These are phyloP conservation scores for Pachyrhynchus sulphureomaculatus DNA, from an alignment of 1,140 invertebrate genomes.

Conservation along the genomic window DNA sequence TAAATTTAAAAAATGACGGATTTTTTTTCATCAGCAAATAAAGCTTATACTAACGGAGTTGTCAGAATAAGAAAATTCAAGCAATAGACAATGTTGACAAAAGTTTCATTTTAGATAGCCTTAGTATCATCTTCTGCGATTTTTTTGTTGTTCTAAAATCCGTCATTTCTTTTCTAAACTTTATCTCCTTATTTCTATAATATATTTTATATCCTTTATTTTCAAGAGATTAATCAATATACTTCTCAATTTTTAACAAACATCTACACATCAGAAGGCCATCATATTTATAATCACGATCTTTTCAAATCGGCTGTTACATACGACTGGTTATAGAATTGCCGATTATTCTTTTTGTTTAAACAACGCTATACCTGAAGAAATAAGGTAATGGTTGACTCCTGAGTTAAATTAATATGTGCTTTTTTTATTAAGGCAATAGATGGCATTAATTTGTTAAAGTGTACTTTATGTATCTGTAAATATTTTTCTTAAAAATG, in stretches of 20 bases:
- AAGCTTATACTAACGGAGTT: too few relatives aligned
- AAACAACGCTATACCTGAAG: slow-evolving; percentile 31
- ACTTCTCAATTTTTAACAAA: slow-evolving; percentile 37
- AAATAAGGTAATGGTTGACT: slow-evolving; percentile 39
- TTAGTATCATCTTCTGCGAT: too few relatives aligned
- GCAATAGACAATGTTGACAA: too few relatives aligned
- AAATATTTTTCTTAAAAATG: too few relatives aligned
- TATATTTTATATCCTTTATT: slow-evolving; percentile 26
- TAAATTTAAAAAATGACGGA: not conserved
- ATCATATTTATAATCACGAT: slow-evolving; percentile 16
- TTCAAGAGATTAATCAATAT: slow-evolving; percentile 31
- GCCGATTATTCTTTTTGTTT: slow-evolving; percentile 9
- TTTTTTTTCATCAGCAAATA: not conserved
- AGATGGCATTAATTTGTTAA: slow-evolving; percentile 40
- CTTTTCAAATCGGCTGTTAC: slow-evolving; percentile 4
- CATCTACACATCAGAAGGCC: slow-evolving; percentile 30
- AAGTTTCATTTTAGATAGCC: too few relatives aligned
- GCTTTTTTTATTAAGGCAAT: slow-evolving; percentile 47
- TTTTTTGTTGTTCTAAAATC: too few relatives aligned
- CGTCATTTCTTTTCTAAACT: not conserved
- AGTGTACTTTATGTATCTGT: not conserved
- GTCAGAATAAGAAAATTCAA: too few relatives aligned
- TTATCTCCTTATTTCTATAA: slow-evolving; percentile 5
- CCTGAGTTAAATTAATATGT: slow-evolving; percentile 44
- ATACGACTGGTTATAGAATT: not conserved